Percentiles rank a stretch among this genome's conserved stretches.
These are phyloP conservation scores for Spea multiplicata DNA, from an alignment of 2,113 vertebrate species.

Conservation along the genomic window DNA sequence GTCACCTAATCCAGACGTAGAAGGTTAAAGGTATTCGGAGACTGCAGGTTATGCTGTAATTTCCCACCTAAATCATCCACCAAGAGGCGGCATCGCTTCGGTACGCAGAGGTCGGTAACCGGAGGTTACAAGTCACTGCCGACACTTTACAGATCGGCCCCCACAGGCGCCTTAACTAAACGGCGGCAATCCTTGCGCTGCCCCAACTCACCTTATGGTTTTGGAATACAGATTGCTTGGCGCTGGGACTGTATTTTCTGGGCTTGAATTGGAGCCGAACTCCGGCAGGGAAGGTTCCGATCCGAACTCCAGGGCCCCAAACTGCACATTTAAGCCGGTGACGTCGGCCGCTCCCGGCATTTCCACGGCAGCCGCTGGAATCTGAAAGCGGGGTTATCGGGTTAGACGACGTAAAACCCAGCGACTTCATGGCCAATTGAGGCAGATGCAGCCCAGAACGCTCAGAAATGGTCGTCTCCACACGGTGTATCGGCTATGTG, in stretches of 20 bases:
- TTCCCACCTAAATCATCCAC: no score
- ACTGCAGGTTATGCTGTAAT: no score
- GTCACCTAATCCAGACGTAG: no score
- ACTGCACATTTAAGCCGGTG: constrained; percentile 90
- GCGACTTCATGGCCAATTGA: no score
- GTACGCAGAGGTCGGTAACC: background rate
- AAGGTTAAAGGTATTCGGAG: no score
- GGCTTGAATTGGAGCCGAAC: constrained; percentile 76
- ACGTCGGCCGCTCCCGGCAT: constrained; percentile 92
- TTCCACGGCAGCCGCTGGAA: constrained; percentile 90
- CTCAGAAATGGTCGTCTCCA: constrained; percentile 37
- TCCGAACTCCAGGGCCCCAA: constrained; percentile 93
- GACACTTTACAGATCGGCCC: no score
- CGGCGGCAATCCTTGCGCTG: background rate
- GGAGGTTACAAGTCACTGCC: background rate
- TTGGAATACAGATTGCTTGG: constrained; percentile 86
- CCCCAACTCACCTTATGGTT: constrained; percentile 73
- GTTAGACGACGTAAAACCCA: no score
- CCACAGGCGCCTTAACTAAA: background rate
- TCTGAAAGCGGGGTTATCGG: constrained; percentile 61
- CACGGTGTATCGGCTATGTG: constrained; percentile 9
- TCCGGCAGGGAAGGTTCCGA: constrained; percentile 82
- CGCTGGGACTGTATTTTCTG: constrained; percentile 66
- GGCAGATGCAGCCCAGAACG: constrained; percentile 13
- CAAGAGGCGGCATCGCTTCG: no score